These are phyloP conservation scores for Notarius lentiginosus DNA, from an alignment of 2,113 vertebrate species.

Conservation along the genomic window DNA sequence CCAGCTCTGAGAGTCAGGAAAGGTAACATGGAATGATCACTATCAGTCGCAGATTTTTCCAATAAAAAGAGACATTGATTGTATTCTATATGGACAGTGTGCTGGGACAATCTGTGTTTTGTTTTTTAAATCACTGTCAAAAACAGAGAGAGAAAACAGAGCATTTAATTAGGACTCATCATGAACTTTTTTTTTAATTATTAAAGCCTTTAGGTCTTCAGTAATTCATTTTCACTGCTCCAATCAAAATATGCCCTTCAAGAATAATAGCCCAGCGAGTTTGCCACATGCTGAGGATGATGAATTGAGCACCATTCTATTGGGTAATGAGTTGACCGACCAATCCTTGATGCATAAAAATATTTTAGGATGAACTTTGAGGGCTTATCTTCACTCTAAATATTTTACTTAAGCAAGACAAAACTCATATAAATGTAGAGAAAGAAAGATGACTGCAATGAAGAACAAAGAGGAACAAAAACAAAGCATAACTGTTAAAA, in stretches of 20 bases:
- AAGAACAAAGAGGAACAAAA: too few relatives aligned
- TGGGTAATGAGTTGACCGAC: background rate
- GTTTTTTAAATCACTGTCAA: background rate
- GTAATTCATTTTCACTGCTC: conserved; percentile 1
- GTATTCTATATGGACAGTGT: background rate
- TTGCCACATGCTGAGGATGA: background rate
- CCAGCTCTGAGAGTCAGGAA: background rate
- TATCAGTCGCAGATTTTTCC: too few relatives aligned
- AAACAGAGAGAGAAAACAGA: background rate
- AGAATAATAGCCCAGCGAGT: too few relatives aligned
- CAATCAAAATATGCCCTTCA: background rate
- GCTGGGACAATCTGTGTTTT: background rate
- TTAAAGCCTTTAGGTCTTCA: background rate
- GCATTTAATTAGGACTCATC: background rate
- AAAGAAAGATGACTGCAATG: too few relatives aligned
- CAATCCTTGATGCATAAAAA: background rate
- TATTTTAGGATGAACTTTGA: background rate
- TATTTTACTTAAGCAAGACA: too few relatives aligned
- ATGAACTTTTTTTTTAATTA: background rate
- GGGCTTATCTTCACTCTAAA: background rate
- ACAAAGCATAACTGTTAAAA: too few relatives aligned
- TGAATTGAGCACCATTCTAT: background rate
- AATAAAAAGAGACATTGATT: too few relatives aligned
- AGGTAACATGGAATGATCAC: too few relatives aligned
- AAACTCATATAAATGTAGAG: too few relatives aligned